These are phyloP conservation scores for Glaucidium brasilianum DNA, from an alignment of 2,113 vertebrate species.

Conservation along the genomic window DNA sequence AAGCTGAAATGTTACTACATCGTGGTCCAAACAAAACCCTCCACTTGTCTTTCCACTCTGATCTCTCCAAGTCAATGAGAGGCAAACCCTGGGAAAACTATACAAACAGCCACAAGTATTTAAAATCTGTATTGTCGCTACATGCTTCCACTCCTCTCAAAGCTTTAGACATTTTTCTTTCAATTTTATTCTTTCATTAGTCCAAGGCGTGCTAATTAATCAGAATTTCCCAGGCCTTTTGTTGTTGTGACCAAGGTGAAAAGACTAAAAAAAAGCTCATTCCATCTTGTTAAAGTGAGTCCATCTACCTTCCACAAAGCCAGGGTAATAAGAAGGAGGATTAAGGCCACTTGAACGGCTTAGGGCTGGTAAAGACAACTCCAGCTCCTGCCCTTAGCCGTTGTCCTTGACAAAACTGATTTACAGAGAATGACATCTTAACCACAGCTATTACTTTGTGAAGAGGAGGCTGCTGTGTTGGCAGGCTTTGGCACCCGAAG, in stretches of 20 bases:
- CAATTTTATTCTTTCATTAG: constrained; percentile 69
- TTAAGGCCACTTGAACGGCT: constrained; percentile 70
- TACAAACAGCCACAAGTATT: constrained; percentile 70
- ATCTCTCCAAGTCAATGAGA: constrained; percentile 20
- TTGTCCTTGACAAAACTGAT: constrained; percentile 64
- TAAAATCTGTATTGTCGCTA: constrained; percentile 65
- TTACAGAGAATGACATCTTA: constrained; percentile 65
- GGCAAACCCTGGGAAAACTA: constrained; percentile 74
- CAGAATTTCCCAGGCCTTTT: constrained; percentile 71
- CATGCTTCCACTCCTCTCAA: constrained; percentile 34
- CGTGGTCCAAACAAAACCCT: constrained; percentile 37
- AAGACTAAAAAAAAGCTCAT: constrained; percentile 14
- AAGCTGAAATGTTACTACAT: constrained; percentile 37
- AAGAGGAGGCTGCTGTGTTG: constrained; percentile 25
- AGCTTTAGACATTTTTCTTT: constrained; percentile 67
- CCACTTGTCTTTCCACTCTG: constrained; percentile 14
- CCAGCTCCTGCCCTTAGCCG: constrained; percentile 49
- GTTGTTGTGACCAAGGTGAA: constrained; percentile 37
- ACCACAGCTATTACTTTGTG: constrained; percentile 58
- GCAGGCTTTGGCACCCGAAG: constrained; percentile 53
- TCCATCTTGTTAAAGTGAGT: constrained; percentile 63
- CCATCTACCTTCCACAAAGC: constrained; percentile 58
- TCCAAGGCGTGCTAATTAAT: constrained; percentile 72
- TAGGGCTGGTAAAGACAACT: constrained; percentile 28
- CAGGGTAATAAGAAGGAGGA: constrained; percentile 59